phyloP scores from a whole-genome alignment of 1,140 invertebrate species.

The Eubasilissa regina region DNA sequence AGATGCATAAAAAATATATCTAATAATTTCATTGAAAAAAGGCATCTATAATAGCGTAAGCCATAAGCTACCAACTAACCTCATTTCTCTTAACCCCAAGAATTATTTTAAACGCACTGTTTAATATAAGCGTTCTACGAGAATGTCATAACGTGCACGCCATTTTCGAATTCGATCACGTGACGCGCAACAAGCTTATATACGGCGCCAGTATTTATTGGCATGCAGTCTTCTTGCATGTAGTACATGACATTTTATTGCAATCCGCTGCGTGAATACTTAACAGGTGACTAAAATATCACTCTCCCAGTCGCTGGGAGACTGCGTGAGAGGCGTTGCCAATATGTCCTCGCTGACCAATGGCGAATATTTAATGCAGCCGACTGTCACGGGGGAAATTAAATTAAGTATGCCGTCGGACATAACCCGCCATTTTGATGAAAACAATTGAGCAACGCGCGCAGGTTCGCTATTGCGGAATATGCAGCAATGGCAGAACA shows the following conservation, averaged over 20 bases:
- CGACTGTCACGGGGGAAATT: slow-evolving; percentile 33
- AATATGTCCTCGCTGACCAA: slow-evolving; percentile 26
- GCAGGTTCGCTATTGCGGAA: neutral
- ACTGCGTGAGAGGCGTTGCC: slow-evolving; percentile 14
- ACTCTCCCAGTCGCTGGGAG: neutral
- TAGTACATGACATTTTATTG: slow-evolving; percentile 36
- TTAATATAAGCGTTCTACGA: no score
- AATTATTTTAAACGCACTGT: no score
- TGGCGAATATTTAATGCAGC: slow-evolving; percentile 35
- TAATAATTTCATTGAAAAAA: no score
- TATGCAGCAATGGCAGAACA: neutral
- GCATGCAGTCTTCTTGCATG: slow-evolving; percentile 13
- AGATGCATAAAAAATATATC: no score
- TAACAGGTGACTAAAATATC: slow-evolving; percentile 31
- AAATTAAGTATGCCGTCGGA: neutral
- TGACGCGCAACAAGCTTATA: neutral
- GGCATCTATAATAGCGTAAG: no score
- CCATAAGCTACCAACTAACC: no score
- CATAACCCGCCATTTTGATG: slow-evolving; percentile 20
- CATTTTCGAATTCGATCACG: slow-evolving; percentile 2
- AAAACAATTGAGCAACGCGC: slow-evolving; percentile 26
- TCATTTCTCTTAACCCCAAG: no score
- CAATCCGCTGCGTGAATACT: slow-evolving; percentile 27
- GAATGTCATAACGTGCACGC: neutral
- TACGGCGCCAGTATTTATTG: slow-evolving; percentile 23